Base-by-base conservation (phyloP, 1,140 invertebrate species). In the Meloidogyne exigua region DNA sequence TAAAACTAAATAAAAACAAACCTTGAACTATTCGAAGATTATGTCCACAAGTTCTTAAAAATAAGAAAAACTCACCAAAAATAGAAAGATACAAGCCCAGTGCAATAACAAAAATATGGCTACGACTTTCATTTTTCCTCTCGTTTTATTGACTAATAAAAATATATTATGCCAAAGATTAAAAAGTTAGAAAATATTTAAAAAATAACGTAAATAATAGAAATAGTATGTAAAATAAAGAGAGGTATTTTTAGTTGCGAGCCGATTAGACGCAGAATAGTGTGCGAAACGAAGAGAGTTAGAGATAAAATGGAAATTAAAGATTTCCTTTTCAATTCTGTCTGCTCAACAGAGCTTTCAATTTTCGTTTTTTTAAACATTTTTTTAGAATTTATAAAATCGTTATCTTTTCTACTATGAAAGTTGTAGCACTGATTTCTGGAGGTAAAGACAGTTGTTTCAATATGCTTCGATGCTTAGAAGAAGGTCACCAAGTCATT, bases 371-470 rank as follows among this genome's bases (percentile, higher is more conserved):
- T n/a, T n/a, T n/a, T n/a, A n/a, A n/a, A n/a, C n/a, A n/a, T n/a
- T 26, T 69, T 36, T 66, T 75, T 12, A 75, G n/a, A n/a, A n/a
- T n/a, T n/a, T n/a, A n/a, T n/a, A n/a, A n/a, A n/a, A n/a, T n/a
- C n/a, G n/a, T n/a, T 18, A n/a, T n/a, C 4, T n/a, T 0, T 21
- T n/a, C n/a, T n/a, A 57, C n/a, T 21, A 95, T 95, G 94, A 92
- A 91, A 89, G 92, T 94, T 75, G 93, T 94, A 75, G 93, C 93
- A 73, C 90, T 95, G 87, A 91, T 95, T 81, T 97, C 95, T 90
- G 96, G 96, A 84, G 96, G 96, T 76, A 99, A 99, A 89, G 97
- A 99, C 89, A 98, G 95, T 89, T 96, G 93, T 89, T 99, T 93
- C 89, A 98, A 96, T 88, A 94, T 99, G 92, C 93, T 97, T 92